These are phyloP conservation scores for Monodelphis domestica DNA, from an alignment of 2,797 vertebrate species.

Conservation along the genomic window DNA sequence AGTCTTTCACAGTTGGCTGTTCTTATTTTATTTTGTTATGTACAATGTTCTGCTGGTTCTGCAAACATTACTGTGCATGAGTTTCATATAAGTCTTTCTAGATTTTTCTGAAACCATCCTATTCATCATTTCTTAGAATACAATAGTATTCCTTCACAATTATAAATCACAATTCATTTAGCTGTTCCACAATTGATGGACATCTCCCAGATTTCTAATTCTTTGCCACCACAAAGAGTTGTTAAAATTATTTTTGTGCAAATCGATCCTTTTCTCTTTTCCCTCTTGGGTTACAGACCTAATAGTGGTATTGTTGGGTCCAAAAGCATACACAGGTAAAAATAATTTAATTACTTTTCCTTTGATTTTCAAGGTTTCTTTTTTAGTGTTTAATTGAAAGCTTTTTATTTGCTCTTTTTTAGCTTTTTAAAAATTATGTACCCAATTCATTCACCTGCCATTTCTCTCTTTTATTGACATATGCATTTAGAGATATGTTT, in stretches of 20 bases:
- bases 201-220: no score
- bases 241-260: no score
- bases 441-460: neutral
- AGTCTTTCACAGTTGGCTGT: neutral
- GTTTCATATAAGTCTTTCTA: neutral
- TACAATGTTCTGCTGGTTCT: neutral
- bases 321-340: neutral
- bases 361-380: neutral
- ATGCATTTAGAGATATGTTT: neutral
- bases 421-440: neutral
- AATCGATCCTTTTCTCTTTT: neutral
- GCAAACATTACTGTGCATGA: neutral
- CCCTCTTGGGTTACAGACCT: neutral
- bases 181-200: no score
- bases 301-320: neutral
- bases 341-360: no score
- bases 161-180: no score
- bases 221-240: no score
- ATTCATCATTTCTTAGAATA: neutral
- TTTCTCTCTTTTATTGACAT: neutral
- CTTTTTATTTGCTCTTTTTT: neutral
- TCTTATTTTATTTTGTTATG: neutral
- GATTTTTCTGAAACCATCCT: neutral
- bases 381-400: neutral
- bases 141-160: no score